Evolutionary conservation across 1,140 invertebrate genomes (phyloP), one percentile per base, ranked within the genome.

Genomic region (Ceratoteleas bidentatus): DNA sequence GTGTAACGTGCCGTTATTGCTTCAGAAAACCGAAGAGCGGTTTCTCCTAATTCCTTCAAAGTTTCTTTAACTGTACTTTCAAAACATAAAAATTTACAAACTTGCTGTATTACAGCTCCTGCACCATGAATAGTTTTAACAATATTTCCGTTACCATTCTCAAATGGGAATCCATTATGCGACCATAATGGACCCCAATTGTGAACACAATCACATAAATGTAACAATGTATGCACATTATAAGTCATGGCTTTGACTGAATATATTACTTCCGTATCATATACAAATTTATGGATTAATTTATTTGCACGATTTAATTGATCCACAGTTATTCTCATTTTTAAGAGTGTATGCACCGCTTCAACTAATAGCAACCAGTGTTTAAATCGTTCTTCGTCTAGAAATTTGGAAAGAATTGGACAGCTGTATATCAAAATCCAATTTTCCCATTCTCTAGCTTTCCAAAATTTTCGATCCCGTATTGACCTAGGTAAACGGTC

Each of bases 131-230:
- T 40, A 14, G 33, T 64, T 69, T 64, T 62, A 6, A 77, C 3
- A 15, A 70, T 13, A 7, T 56, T 6, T 38, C 54, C 66, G 34
- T 78, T 78, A 16, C 60, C 57, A 53, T 62, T 69, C 60, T 78
- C 75, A 36, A 78, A 78, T 16, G 57, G 14, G 45, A 73, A 73
- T 5, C 68, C 62, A 40, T 45, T 66, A 33, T 60, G 57, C 16
- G 58, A 1, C 57, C 60, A 64, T 33, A 70, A 50, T 14, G 75
- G 66, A 4, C 75, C 75, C 49, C 53, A 73, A 13, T 79, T 65
- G 47, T 16, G 6, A 45, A 81, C 69, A 16, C 33, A 53, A 5
- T 62, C 32, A 6, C 8, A 7, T 24, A 81, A 53, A 68, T 85
- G 80, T 64, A 81, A 49, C 34, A 83, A 13, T 9, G 14, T 5